A percentile compares a stretch with the other conserved stretches of the same genome.
Conservation (phyloP, 2,888 invertebrate genomes). For the Agrypnus murinus region DNA sequence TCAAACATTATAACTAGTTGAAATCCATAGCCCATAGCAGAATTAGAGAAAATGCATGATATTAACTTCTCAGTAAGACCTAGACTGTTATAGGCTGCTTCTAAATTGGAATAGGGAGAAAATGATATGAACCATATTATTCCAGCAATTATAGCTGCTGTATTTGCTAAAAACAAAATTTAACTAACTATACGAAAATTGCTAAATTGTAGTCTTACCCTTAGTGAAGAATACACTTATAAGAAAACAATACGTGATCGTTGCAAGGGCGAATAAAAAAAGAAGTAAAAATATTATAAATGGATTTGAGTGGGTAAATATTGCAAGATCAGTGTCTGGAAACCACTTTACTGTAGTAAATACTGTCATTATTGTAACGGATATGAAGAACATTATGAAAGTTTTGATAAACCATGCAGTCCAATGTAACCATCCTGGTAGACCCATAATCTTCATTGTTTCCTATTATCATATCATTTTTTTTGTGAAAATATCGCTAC, state of each 20-base stretch:
- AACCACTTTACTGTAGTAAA: constrained; percentile 69
- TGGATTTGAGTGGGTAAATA: constrained; percentile 79
- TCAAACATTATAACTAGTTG: constrained; percentile 83
- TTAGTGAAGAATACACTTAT: constrained; percentile 83
- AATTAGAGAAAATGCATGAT: constrained; percentile 82
- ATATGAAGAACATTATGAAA: constrained; percentile 78
- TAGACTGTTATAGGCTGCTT: constrained; percentile 77
- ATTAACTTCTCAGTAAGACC: constrained; percentile 76
- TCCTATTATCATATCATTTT: constrained; percentile 86
- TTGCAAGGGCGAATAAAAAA: constrained; percentile 77
- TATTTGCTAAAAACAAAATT: constrained; percentile 41
- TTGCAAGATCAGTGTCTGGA: constrained; percentile 68
- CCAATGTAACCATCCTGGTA: constrained; percentile 90
- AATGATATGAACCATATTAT: constrained; percentile 42
- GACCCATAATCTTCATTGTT: constrained; percentile 93
- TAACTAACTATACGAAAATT: too few species aligned
- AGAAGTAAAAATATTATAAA: constrained; percentile 79
- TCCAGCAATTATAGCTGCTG: constrained; percentile 42
- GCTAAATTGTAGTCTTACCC: constrained; percentile 72
- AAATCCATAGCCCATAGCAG: constrained; percentile 87
- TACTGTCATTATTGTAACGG: constrained; percentile 74
- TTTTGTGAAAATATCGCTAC: too few species aligned
- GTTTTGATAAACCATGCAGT: constrained; percentile 87
- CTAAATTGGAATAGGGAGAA: constrained; percentile 72
- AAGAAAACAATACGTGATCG: constrained; percentile 83